A percentile compares a stretch with the other conserved stretches of the same genome.
Evolutionary conservation across 2,888 invertebrate species (phyloP).

Genomic region (Tipula vernalis): DNA sequence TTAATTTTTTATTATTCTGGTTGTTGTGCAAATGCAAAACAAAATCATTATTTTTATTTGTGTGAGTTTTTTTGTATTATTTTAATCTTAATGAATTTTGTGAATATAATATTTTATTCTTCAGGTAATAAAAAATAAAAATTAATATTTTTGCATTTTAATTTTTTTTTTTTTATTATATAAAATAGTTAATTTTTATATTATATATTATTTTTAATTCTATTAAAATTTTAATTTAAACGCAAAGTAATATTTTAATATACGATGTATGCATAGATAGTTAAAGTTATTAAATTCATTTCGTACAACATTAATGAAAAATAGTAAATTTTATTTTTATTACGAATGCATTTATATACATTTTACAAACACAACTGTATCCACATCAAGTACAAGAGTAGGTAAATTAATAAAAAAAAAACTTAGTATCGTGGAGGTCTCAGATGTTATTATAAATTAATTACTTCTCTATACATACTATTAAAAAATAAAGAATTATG

Average conservation of each 20-base stretch:
- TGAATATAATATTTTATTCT: background rate
- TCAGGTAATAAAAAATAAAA: background rate
- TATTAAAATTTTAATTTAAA: background rate
- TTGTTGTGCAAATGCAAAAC: background rate
- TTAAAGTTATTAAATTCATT: background rate
- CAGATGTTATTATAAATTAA: background rate
- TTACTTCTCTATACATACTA: background rate
- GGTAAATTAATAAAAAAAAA: background rate
- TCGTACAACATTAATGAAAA: background rate
- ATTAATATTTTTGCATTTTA: background rate
- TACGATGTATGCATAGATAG: background rate
- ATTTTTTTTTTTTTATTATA: background rate
- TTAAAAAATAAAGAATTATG: background rate
- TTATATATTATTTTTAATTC: background rate
- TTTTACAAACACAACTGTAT: background rate
- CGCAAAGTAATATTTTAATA: background rate
- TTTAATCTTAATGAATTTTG: background rate
- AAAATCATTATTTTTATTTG: background rate
- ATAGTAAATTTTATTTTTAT: background rate
- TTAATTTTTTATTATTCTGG: background rate
- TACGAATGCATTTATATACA: background rate
- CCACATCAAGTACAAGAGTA: background rate
- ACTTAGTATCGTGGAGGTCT: background rate
- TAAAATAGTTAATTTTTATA: background rate
- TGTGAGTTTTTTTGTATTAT: background rate